phyloP scores from a whole-genome alignment of 2,113 vertebrate genomes.

The Malaclemys terrapin region DNA sequence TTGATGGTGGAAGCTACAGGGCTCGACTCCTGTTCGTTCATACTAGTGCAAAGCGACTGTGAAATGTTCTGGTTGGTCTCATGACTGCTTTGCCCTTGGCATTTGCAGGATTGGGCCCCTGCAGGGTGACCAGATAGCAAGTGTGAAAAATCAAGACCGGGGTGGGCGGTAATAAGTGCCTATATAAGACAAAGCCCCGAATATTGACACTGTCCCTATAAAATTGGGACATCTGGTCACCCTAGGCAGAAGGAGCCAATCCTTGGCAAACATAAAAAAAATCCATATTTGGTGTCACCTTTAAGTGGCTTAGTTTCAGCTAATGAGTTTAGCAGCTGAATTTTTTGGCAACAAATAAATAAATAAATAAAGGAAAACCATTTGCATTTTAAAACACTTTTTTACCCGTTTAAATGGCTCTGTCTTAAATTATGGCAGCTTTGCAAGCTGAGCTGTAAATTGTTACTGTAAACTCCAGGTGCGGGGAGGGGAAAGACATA shows the following conservation, averaged over 20 bases:
- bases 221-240: not conserved
- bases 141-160: not conserved
- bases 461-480: constrained; percentile 30
- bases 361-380: not conserved
- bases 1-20: not conserved
- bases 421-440: constrained; percentile 24
- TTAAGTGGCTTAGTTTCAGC: constrained; percentile 36
- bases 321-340: constrained; percentile 53
- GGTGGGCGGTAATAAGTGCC: not conserved
- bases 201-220: not conserved
- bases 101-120: not conserved
- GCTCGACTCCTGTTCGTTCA: not conserved
- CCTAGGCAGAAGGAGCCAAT: not conserved
- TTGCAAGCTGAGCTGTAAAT: constrained; percentile 25
- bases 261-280: not conserved
- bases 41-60: not conserved
- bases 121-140: not conserved
- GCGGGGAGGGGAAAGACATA: fast-evolving
- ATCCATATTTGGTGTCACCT: constrained; percentile 7
- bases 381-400: constrained; percentile 49
- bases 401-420: constrained; percentile 23
- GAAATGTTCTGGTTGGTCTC: not conserved
- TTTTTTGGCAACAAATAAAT: constrained; percentile 29
- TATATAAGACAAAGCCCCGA: not conserved
- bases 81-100: not conserved